Percentiles rank a stretch among this genome's conserved stretches.
phyloP scores from a whole-genome alignment of 2,888 invertebrate genomes.

The Euzophera pinguis region DNA sequence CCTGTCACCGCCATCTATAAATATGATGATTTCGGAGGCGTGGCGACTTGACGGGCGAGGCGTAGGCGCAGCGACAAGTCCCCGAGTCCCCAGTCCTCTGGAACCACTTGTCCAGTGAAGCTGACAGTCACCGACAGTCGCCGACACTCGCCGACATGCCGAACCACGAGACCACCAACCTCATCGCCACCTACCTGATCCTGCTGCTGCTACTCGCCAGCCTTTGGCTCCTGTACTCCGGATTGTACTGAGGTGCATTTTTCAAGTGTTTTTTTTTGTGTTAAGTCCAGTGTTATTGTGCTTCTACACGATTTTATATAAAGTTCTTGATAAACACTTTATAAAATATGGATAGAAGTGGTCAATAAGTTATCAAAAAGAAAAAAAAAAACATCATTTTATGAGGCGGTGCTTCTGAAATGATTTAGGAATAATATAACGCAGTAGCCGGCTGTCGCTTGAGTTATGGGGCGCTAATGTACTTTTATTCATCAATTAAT shows the following conservation, averaged over 20 bases:
- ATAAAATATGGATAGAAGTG: no score
- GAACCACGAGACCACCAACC: slow-evolving; percentile 82
- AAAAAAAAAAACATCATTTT: no score
- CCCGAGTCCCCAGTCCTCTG: slow-evolving; percentile 54
- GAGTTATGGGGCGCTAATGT: no score
- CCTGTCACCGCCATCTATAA: slow-evolving; percentile 54
- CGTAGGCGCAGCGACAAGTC: slow-evolving; percentile 47
- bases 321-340: no score
- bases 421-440: no score
- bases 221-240: slow-evolving; percentile 85
- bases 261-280: slow-evolving; percentile 3
- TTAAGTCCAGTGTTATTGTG: slow-evolving; percentile 8
- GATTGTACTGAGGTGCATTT: slow-evolving; percentile 74
- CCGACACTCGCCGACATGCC: slow-evolving; percentile 55
- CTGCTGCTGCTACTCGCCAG: slow-evolving; percentile 82
- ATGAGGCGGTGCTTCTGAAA: no score
- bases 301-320: not conserved
- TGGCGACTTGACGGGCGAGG: no score
- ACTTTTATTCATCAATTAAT: no score
- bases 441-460: no score
- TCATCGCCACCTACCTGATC: slow-evolving; percentile 85
- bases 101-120: slow-evolving; percentile 59
- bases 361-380: no score
- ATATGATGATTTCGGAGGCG: slow-evolving; percentile 50
- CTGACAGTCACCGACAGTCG: slow-evolving; percentile 26